Evolutionary conservation across 2,113 vertebrate species (phyloP).

Genomic region (Petaurus breviceps): DNA sequence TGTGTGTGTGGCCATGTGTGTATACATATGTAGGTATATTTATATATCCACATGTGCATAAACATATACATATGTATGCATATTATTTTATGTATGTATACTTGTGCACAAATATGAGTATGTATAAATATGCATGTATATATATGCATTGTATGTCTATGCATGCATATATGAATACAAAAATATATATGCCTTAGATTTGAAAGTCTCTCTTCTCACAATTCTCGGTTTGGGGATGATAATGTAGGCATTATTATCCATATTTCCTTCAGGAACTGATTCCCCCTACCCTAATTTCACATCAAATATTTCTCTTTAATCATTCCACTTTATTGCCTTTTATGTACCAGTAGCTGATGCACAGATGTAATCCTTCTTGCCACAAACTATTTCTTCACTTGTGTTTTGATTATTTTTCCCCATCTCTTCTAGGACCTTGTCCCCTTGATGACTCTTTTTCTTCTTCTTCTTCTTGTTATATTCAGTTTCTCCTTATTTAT

Average conservation of each 20-base stretch:
- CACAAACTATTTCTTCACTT: background rate
- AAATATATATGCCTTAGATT: background rate
- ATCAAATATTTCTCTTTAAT: background rate
- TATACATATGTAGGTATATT: too few species aligned
- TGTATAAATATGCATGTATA: background rate
- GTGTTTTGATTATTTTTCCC: background rate
- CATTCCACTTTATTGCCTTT: background rate
- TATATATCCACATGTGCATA: too few species aligned
- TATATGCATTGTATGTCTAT: too few species aligned
- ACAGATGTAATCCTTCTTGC: background rate
- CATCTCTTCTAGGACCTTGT: background rate
- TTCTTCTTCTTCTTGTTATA: background rate
- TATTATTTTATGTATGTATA: too few species aligned
- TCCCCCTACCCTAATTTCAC: background rate
- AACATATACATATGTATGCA: too few species aligned
- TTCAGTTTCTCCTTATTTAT: background rate
- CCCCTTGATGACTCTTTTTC: background rate
- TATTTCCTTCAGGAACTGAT: background rate
- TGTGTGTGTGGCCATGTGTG: too few species aligned
- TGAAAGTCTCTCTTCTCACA: background rate
- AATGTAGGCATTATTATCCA: background rate
- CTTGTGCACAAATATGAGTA: too few species aligned
- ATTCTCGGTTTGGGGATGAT: background rate
- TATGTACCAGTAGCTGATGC: background rate
- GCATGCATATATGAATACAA: background rate